Evolutionary conservation across 2,888 invertebrate species (phyloP).

Genomic region (Tanaodytes sp.): DNA sequence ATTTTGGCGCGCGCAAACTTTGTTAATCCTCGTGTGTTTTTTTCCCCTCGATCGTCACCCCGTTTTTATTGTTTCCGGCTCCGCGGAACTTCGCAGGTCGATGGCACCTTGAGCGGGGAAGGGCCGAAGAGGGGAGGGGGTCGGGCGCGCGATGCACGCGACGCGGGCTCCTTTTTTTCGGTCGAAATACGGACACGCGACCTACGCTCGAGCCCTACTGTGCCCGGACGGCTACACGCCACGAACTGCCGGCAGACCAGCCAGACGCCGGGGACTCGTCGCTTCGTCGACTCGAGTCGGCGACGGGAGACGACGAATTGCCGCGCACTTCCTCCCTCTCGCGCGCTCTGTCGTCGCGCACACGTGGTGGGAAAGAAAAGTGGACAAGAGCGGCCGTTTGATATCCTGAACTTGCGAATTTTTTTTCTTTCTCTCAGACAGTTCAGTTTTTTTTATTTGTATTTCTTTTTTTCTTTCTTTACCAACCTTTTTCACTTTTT

Average conservation of each 20-base stretch:
- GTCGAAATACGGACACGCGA: not conserved
- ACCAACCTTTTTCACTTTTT: too few species aligned
- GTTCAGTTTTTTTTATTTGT: too few species aligned
- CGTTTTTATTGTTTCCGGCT: slow-evolving; percentile 1
- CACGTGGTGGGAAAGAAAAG: slow-evolving; percentile 21
- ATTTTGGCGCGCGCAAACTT: too few species aligned
- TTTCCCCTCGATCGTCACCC: too few species aligned
- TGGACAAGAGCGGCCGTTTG: not conserved
- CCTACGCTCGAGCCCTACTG: slow-evolving; percentile 1
- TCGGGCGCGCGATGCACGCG: not conserved
- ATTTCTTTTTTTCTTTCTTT: too few species aligned
- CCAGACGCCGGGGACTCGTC: slow-evolving; percentile 39
- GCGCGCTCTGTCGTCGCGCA: slow-evolving; percentile 19
- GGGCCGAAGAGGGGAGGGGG: too few species aligned
- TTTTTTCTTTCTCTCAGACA: too few species aligned
- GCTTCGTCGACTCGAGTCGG: slow-evolving; percentile 23
- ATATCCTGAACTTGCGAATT: too few species aligned
- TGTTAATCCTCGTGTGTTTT: not conserved
- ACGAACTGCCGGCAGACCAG: slow-evolving; percentile 47
- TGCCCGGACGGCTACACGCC: slow-evolving; percentile 41
- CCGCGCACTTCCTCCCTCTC: slow-evolving; percentile 20
- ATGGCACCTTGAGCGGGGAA: slow-evolving; percentile 23
- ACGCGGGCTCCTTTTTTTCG: slow-evolving; percentile 15
- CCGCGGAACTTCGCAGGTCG: slow-evolving; percentile 12
- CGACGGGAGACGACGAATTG: slow-evolving; percentile 26